Conservation (phyloP, 1,140 invertebrate species). For the Hycleus cichorii region DNA sequence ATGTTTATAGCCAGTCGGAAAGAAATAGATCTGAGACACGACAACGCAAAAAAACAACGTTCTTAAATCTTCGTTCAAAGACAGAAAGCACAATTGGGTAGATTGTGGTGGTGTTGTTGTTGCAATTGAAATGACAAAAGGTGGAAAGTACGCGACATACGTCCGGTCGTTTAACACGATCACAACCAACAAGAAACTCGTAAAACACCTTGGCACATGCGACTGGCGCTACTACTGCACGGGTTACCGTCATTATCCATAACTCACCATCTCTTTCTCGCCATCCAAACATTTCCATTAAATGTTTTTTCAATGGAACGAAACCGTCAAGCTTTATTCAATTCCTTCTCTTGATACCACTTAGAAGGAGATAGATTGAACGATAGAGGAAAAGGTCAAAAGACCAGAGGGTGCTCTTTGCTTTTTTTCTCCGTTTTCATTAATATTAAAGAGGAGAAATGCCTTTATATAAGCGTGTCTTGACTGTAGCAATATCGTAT, state of each 20-base stretch:
- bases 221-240: constrained; percentile 28
- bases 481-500: constrained; percentile 5
- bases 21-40: background rate
- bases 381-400: background rate
- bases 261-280: constrained; percentile 18
- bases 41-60: background rate
- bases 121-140: background rate
- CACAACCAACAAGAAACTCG: constrained; percentile 14
- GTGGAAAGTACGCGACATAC: too few relatives aligned
- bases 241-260: constrained; percentile 9
- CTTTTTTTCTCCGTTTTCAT: background rate
- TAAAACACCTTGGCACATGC: constrained; percentile 28
- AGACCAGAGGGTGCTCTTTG: background rate
- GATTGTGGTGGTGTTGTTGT: background rate
- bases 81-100: background rate
- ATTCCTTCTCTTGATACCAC: background rate
- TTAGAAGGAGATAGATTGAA: background rate
- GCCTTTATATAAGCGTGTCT: background rate
- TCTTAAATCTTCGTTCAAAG: background rate
- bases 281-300: background rate
- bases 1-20: constrained; percentile 28
- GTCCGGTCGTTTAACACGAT: constrained; percentile 6
- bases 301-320: too few relatives aligned
- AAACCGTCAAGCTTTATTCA: constrained; percentile 4
- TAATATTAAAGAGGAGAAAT: background rate